Conservation (phyloP, 2,113 vertebrate species). For the Rhipidura dahli region DNA sequence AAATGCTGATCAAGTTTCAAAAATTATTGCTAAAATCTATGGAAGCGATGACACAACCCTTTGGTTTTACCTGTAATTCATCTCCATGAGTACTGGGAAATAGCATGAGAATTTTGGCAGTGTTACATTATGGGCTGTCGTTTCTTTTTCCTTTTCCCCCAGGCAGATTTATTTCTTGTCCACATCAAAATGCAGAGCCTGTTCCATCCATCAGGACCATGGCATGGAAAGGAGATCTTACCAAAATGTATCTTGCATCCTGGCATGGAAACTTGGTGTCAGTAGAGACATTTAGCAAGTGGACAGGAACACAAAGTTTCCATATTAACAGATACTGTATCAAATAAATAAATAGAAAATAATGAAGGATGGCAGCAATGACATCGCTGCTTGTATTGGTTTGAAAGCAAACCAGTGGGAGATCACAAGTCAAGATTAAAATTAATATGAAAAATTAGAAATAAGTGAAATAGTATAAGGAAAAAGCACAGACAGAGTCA, state of each 20-base stretch:
- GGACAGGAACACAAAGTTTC: neutral
- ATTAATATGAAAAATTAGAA: too few relatives aligned
- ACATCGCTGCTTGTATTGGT: neutral
- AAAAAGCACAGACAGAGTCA: too few relatives aligned
- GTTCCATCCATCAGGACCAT: neutral
- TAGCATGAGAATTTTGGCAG: neutral
- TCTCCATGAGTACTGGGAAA: neutral
- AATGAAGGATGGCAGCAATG: neutral
- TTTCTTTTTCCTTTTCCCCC: neutral
- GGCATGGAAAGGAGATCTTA: neutral
- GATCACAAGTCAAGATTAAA: too few relatives aligned
- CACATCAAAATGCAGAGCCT: neutral
- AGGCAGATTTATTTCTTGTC: neutral
- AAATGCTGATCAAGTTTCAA: neutral
- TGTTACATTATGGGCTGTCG: neutral
- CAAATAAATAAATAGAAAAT: neutral
- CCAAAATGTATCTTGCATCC: neutral
- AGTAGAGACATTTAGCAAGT: neutral
- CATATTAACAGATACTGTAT: neutral
- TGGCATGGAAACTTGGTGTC: neutral
- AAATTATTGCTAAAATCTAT: neutral
- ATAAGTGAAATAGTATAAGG: too few relatives aligned
- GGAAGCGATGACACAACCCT: neutral
- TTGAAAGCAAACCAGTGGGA: too few relatives aligned
- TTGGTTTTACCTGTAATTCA: neutral